These are phyloP conservation scores for Phycodurus eques DNA, from an alignment of 2,113 vertebrate species.

Conservation along the genomic window DNA sequence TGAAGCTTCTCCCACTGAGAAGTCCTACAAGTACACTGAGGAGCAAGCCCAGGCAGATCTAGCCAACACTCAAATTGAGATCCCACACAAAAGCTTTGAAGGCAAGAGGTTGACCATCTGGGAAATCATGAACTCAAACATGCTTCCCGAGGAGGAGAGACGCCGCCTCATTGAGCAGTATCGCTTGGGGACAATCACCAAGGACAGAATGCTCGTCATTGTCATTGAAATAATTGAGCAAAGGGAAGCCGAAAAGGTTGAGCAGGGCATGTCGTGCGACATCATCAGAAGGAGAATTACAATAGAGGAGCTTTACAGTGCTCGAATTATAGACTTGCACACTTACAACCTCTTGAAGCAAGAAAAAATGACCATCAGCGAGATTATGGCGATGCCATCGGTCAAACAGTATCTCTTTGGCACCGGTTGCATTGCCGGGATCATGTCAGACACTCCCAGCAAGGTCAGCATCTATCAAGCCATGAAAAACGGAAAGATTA, in stretches of 20 bases:
- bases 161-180: constrained; percentile 85
- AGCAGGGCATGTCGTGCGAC: constrained; percentile 81
- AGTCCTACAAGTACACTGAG: constrained; percentile 80
- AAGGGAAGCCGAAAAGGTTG: constrained; percentile 81
- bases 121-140: constrained; percentile 91
- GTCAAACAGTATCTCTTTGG: constrained; percentile 87
- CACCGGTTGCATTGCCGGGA: constrained; percentile 85
- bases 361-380: constrained; percentile 82
- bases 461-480: constrained; percentile 88
- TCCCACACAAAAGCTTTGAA: constrained; percentile 78
- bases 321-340: constrained; percentile 78
- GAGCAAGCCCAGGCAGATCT: constrained; percentile 84
- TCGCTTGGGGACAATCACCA: constrained; percentile 83
- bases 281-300: constrained; percentile 84
- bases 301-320: constrained; percentile 75
- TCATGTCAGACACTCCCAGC: constrained; percentile 81
- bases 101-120: constrained; percentile 85
- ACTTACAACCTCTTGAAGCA: constrained; percentile 85
- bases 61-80: constrained; percentile 83
- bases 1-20: constrained; percentile 74
- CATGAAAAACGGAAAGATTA: constrained; percentile 85
- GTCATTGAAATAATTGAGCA: constrained; percentile 96
- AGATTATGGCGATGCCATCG: constrained; percentile 81
- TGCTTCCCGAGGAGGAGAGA: constrained; percentile 86
- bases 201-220: constrained; percentile 92